phyloP scores from a whole-genome alignment of 2,113 vertebrate genomes.

The Clarias macrocephalus region DNA sequence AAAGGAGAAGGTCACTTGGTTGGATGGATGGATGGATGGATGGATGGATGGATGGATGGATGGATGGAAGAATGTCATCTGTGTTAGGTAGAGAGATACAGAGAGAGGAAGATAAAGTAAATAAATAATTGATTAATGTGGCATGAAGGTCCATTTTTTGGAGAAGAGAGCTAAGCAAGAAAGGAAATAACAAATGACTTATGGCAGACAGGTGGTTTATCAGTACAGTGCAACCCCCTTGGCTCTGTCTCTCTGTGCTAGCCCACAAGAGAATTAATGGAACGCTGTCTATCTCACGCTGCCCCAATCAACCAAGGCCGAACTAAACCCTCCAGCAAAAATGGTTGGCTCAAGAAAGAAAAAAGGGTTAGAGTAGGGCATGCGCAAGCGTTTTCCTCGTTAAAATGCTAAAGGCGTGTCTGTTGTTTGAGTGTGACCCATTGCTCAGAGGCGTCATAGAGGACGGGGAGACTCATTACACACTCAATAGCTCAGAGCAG shows the following conservation, averaged over 20 bases:
- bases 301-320: constrained; percentile 3
- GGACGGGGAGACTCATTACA: constrained; percentile 49
- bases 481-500: constrained; percentile 37
- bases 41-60: constrained; percentile 26
- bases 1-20: constrained; percentile 6
- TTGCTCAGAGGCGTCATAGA: constrained; percentile 44
- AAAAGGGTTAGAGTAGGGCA: constrained; percentile 36
- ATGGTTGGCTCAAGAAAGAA: constrained; percentile 30
- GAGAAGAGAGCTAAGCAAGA: constrained; percentile 40
- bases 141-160: constrained; percentile 48
- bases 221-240: constrained; percentile 33
- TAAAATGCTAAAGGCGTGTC: constrained; percentile 46
- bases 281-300: neutral
- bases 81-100: constrained; percentile 7
- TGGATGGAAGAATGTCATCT: constrained; percentile 18
- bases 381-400: constrained; percentile 22
- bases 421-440: constrained; percentile 48
- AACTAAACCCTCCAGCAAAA: constrained; percentile 7
- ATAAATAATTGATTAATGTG: constrained; percentile 60
- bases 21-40: constrained; percentile 3
- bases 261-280: constrained; percentile 33
- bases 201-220: constrained; percentile 38
- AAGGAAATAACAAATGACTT: constrained; percentile 61
- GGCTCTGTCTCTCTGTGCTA: neutral
- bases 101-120: neutral